Conservation (phyloP, 2,888 invertebrate genomes). For the Ernsta delagoae region DNA sequence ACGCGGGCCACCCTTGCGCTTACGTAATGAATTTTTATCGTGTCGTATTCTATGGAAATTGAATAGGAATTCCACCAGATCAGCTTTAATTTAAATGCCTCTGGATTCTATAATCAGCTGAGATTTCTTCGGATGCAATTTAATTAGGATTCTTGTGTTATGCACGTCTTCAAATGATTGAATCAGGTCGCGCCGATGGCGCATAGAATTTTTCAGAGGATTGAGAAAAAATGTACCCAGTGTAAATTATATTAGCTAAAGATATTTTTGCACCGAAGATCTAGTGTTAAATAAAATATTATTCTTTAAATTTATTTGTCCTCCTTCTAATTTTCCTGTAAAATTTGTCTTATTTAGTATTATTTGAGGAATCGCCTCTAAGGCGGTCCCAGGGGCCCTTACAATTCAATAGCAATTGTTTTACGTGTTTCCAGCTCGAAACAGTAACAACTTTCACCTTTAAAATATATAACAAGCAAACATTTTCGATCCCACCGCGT, state of each 20-base stretch:
- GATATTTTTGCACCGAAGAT: no score
- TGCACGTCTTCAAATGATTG: conserved; percentile 58
- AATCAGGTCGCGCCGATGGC: conserved; percentile 48
- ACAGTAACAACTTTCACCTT: conserved; percentile 55
- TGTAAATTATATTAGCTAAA: no score
- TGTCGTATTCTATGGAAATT: conserved; percentile 74
- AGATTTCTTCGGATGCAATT: conserved; percentile 80
- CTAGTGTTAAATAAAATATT: background rate
- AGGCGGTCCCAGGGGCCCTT: conserved; percentile 16
- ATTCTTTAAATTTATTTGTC: background rate
- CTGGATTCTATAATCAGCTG: conserved; percentile 76
- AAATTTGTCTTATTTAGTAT: background rate
- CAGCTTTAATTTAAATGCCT: conserved; percentile 75
- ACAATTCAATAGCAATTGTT: conserved; percentile 42
- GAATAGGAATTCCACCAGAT: conserved; percentile 72
- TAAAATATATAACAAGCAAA: conserved; percentile 60
- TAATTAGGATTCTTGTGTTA: conserved; percentile 72
- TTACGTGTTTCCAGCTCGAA: conserved; percentile 40
- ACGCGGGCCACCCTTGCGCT: conserved; percentile 58
- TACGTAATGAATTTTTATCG: conserved; percentile 79
- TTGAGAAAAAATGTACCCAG: no score
- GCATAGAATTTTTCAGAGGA: background rate
- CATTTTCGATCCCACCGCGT: conserved; percentile 66
- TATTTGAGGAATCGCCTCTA: conserved; percentile 20
- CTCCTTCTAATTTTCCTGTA: background rate